Base-by-base conservation (phyloP, 2,888 invertebrate genomes). In the Microctonus hyperodae region DNA sequence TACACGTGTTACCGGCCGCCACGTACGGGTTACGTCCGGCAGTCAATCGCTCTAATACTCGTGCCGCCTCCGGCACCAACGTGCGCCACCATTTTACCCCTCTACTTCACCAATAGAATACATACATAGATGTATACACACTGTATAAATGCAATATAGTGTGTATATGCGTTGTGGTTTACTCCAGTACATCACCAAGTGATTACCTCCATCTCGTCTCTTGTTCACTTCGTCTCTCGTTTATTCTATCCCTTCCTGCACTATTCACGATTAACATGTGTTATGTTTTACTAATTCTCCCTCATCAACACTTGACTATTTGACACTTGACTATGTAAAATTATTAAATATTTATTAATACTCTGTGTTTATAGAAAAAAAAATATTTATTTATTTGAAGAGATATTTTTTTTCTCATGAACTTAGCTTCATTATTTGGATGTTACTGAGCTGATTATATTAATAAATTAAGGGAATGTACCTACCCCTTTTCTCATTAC, bases 21-120 rank as follows among this genome's bases (percentile, higher is more conserved):
- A 82, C 83, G 81, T 82, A 81, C 80, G 78, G 78, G 79, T 79
- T 81, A 79, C 82, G 81, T 83, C 82, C 83, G 83, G 81, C 80
- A 83, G 82, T 83, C 83, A 83, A 83, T 83, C 83, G 82, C 82
- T 82, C 82, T 82, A 80, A 82, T 82, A 83, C 82, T 83, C 81
- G 79, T 76, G 75, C 74, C 73, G 70, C 76, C 70, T 55, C 63
- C 51, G 44, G 51, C 64, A 37, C 44, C 58, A 61, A 13, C 48
- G 57, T 51, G 50, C 59, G 53, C 35, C 65, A 65, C 40, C 57
- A 50, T 33, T 50, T 28, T 25, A 35, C 55, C 22, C 60, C 53
- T 57, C 25, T 20, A 37, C 35, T 40, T n/a, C 61, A 59, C 69
- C 2, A 44, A 44, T 44, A 44, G 16, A 44, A 44, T 44, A 44